Percentiles rank a stretch among this genome's conserved stretches.
phyloP scores from a whole-genome alignment of 2,113 vertebrate species.

The Rhinoderma darwinii region DNA sequence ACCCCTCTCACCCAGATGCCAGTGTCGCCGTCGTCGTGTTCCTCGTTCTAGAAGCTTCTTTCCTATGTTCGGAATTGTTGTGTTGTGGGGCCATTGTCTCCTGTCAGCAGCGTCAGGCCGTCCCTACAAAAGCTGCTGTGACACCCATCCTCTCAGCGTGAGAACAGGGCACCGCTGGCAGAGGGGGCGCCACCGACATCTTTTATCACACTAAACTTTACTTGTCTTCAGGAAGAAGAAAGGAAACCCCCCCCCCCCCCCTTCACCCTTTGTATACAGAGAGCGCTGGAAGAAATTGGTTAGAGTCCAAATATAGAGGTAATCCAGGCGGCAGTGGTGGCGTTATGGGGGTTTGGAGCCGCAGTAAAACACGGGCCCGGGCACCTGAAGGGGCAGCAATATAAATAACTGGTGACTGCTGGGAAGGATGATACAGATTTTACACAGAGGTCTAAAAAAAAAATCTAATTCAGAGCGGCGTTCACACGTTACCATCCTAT shows the following conservation, averaged over 20 bases:
- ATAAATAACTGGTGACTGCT: too few relatives aligned
- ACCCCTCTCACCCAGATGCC: not conserved
- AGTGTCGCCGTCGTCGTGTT: not conserved
- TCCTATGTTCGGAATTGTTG: not conserved
- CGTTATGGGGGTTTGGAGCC: too few relatives aligned
- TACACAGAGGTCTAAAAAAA: too few relatives aligned
- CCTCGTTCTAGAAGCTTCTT: not conserved
- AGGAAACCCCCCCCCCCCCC: conserved; percentile 21
- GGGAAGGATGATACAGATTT: too few relatives aligned
- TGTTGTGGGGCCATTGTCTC: not conserved
- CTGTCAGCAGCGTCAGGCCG: conserved; percentile 1
- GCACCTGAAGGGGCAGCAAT: too few relatives aligned
- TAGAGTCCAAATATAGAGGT: not conserved
- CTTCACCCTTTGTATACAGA: not conserved
- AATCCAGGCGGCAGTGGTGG: not conserved
- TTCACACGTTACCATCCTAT: too few relatives aligned
- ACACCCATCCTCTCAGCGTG: conserved; percentile 50
- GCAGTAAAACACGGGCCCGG: too few relatives aligned
- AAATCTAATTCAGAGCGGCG: too few relatives aligned
- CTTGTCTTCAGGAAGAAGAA: conserved; percentile 38
- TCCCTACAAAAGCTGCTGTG: not conserved
- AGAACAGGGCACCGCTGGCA: conserved; percentile 20
- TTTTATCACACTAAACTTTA: conserved; percentile 6
- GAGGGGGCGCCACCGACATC: conserved; percentile 14
- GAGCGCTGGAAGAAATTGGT: not conserved